Conservation (phyloP, 2,888 invertebrate species). For the Marronus borbonicus region DNA sequence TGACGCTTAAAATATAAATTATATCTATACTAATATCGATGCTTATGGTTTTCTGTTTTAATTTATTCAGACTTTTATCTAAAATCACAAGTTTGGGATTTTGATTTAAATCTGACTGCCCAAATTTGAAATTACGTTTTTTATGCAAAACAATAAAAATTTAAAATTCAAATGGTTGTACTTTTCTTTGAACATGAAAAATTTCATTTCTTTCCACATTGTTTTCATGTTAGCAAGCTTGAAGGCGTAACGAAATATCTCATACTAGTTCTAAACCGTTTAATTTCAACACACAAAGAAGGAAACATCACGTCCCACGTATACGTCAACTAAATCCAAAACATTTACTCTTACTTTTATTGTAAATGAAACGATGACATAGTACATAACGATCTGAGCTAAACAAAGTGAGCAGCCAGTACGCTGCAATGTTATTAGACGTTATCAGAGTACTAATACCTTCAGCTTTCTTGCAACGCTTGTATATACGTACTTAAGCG, state of each 20-base stretch:
- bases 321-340: constrained; percentile 8
- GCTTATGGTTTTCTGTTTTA: no score
- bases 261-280: not conserved
- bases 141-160: no score
- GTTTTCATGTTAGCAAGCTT: not conserved
- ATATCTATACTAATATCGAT: no score
- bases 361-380: constrained; percentile 10
- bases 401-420: constrained; percentile 12
- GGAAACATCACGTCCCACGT: not conserved
- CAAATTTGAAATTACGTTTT: no score
- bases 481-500: not conserved
- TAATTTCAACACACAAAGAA: constrained; percentile 1
- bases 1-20: no score
- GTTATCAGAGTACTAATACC: constrained; percentile 17
- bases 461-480: constrained; percentile 11
- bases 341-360: constrained; percentile 5
- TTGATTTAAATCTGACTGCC: no score
- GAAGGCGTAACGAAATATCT: not conserved
- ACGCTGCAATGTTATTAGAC: not conserved
- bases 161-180: no score
- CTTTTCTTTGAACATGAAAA: no score
- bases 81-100: no score
- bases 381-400: not conserved
- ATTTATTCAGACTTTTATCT: no score
- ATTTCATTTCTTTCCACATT: not conserved